Percentiles rank a stretch among this genome's conserved stretches.
These are phyloP conservation scores for Danio jaintianensis DNA, from an alignment of 2,797 vertebrate species.

Conservation along the genomic window DNA sequence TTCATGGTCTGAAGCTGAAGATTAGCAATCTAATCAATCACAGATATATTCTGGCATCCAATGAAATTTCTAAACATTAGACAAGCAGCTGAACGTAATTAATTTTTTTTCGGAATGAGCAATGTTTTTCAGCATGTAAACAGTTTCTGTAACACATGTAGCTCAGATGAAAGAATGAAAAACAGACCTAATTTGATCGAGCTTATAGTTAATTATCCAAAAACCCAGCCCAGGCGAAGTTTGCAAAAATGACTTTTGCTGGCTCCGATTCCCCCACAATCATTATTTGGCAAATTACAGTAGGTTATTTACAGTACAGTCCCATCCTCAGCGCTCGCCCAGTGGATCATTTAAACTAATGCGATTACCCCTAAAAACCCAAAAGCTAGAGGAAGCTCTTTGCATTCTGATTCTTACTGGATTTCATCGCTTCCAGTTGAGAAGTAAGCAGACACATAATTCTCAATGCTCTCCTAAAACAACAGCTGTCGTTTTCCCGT, in stretches of 20 bases:
- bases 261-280: conserved; percentile 8
- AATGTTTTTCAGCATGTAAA: not conserved
- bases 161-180: not conserved
- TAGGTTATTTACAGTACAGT: conserved; percentile 15
- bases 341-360: conserved; percentile 37
- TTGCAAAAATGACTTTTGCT: conserved; percentile 1
- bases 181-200: conserved; percentile 1
- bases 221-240: not conserved
- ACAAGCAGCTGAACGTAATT: conserved; percentile 18
- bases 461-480: conserved; percentile 46
- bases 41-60: not conserved
- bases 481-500: conserved; percentile 41
- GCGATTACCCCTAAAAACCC: conserved; percentile 21
- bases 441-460: conserved; percentile 46
- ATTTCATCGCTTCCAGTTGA: conserved; percentile 48
- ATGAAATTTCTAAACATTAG: conserved; percentile 31
- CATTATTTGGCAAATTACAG: conserved; percentile 23
- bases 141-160: not conserved
- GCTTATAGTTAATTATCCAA: conserved; percentile 19
- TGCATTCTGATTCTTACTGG: conserved; percentile 40
- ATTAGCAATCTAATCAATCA: conserved; percentile 7
- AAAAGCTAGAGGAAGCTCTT: conserved; percentile 41
- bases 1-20: not conserved
- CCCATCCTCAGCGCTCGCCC: conserved; percentile 16
- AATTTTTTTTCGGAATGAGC: not conserved